A percentile compares a stretch with the other conserved stretches of the same genome.
Evolutionary conservation across 2,797 vertebrate genomes (phyloP).

Genomic region (Trachops cirrhosus): DNA sequence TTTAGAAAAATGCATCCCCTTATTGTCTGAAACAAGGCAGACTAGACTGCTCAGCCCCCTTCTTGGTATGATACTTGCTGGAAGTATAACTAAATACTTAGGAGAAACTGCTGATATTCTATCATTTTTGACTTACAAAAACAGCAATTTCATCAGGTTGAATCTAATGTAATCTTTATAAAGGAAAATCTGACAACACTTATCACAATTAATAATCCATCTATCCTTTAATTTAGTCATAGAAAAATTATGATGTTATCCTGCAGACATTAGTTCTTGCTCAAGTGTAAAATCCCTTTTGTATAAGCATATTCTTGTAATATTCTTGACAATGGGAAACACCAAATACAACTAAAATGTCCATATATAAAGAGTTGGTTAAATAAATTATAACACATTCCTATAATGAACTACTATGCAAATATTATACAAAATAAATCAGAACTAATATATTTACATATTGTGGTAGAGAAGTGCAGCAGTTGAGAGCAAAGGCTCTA

Average conservation of each 20-base stretch:
- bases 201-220: conserved; percentile 38
- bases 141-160: not conserved
- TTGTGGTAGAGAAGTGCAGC: not conserved
- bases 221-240: not conserved
- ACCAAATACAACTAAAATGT: not conserved
- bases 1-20: not conserved
- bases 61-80: not conserved
- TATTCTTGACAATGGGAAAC: conserved; percentile 8
- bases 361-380: not conserved
- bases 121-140: conserved; percentile 28
- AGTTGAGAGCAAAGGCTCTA: not conserved
- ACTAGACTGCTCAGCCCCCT: not conserved
- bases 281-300: conserved; percentile 26
- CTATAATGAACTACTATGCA: not conserved
- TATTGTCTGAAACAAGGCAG: not conserved
- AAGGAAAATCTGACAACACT: not conserved
- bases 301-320: not conserved
- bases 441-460: not conserved
- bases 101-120: not conserved
- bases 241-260: not conserved
- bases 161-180: not conserved
- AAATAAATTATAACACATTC: not conserved
- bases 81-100: not conserved
- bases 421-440: not conserved
- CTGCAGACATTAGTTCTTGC: not conserved